Conservation (phyloP, 2,113 vertebrate species). For the Prionailurus viverrinus region DNA sequence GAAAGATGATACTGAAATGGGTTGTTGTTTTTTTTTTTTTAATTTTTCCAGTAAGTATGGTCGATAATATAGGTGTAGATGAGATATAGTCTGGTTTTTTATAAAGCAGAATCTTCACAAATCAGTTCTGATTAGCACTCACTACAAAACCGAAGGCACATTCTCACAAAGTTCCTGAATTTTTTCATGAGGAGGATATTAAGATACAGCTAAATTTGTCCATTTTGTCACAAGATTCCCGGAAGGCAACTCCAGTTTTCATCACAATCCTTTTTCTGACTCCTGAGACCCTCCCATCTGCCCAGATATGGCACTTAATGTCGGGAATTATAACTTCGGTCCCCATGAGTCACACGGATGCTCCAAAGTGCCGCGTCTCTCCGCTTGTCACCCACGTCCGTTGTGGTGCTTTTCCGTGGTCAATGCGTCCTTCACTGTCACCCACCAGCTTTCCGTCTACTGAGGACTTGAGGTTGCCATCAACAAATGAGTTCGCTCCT, state of each 20-base stretch:
- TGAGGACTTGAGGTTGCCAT: neutral
- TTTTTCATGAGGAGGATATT: neutral
- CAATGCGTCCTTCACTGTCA: rapidly evolving
- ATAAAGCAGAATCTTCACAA: neutral
- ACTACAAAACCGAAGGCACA: neutral
- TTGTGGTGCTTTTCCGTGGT: neutral
- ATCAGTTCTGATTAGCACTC: neutral
- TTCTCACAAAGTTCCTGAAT: neutral
- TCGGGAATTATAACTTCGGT: rapidly evolving
- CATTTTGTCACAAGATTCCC: neutral
- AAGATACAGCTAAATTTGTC: neutral
- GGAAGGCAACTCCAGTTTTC: neutral
- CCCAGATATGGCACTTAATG: neutral
- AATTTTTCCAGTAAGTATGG: neutral
- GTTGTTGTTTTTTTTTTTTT: neutral
- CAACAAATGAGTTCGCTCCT: neutral
- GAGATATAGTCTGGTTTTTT: neutral
- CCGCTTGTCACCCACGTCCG: neutral
- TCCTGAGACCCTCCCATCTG: neutral
- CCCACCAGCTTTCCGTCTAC: neutral
- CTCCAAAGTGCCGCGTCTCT: neutral
- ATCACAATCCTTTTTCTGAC: neutral
- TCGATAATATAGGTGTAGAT: neutral
- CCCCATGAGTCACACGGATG: neutral
- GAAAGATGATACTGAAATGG: neutral